phyloP scores from a whole-genome alignment of 2,888 invertebrate species.

The Leptura quadrifasciata region DNA sequence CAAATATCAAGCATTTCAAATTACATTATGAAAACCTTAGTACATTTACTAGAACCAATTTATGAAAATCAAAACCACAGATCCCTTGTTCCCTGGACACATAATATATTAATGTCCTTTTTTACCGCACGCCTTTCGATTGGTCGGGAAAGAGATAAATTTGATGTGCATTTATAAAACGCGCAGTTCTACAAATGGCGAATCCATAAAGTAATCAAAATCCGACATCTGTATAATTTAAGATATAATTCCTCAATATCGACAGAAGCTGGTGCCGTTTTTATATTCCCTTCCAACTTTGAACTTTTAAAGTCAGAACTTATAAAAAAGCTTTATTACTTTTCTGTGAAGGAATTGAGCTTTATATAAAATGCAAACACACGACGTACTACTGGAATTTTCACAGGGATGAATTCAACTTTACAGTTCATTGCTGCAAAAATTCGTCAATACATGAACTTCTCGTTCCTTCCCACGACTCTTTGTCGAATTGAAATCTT shows the following conservation, averaged over 20 bases:
- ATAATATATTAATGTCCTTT: conserved; percentile 33
- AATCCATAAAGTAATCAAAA: conserved; percentile 61
- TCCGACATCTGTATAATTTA: conserved; percentile 65
- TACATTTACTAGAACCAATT: conserved; percentile 50
- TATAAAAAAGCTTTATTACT: conserved; percentile 66
- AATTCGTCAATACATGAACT: conserved; percentile 47
- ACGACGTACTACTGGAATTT: conserved; percentile 61
- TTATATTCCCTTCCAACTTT: conserved; percentile 60
- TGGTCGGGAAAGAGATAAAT: conserved; percentile 18
- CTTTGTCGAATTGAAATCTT: conserved; percentile 20
- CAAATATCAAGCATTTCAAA: conserved; percentile 51
- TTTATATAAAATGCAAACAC: conserved; percentile 67
- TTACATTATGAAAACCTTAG: conserved; percentile 47
- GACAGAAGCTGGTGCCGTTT: conserved; percentile 57
- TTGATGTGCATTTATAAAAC: conserved; percentile 36
- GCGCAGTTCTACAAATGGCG: conserved; percentile 52
- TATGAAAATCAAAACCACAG: conserved; percentile 54
- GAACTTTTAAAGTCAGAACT: conserved; percentile 61
- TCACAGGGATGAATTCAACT: conserved; percentile 52
- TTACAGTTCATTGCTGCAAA: conserved; percentile 50
- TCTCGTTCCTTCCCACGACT: conserved; percentile 16
- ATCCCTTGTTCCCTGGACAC: conserved; percentile 31
- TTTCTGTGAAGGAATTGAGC: conserved; percentile 63
- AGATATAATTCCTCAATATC: conserved; percentile 64
- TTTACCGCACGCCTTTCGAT: not conserved